A percentile compares a stretch with the other conserved stretches of the same genome.
These are phyloP conservation scores for Pangasius krempfi DNA, from an alignment of 2,797 vertebrate species.

Conservation along the genomic window DNA sequence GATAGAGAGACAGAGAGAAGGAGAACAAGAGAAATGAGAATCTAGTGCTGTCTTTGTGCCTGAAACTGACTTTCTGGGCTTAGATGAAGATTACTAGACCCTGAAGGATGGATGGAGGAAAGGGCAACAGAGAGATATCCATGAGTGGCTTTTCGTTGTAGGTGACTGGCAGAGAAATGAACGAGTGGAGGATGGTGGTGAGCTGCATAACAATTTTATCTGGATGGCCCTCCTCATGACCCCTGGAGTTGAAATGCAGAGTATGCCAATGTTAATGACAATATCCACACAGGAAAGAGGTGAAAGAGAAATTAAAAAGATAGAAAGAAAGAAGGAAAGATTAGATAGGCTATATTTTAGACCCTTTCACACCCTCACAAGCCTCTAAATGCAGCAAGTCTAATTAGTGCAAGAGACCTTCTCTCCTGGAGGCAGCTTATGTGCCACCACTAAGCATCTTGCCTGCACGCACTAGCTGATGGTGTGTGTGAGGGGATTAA, in stretches of 20 bases:
- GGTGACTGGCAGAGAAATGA: not conserved
- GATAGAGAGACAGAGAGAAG: constrained; percentile 28
- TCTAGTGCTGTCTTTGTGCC: constrained; percentile 13
- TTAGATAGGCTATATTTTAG: constrained; percentile 30
- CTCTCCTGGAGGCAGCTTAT: constrained; percentile 71
- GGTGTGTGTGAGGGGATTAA: constrained; percentile 56
- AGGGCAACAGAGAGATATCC: constrained; percentile 38
- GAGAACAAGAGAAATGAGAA: constrained; percentile 27
- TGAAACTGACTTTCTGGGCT: constrained; percentile 36
- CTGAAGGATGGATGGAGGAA: constrained; percentile 42
- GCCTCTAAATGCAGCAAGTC: constrained; percentile 65
- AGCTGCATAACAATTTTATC: constrained; percentile 7
- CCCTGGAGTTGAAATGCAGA: constrained; percentile 18
- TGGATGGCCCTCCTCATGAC: constrained; percentile 22
- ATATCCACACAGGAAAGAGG: constrained; percentile 22
- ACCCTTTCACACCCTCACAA: constrained; percentile 55
- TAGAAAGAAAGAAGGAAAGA: constrained; percentile 51
- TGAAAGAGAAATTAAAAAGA: constrained; percentile 23
- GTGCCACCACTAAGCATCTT: constrained; percentile 67
- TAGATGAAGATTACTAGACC: constrained; percentile 35
- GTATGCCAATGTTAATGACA: constrained; percentile 20
- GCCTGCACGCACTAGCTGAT: constrained; percentile 49
- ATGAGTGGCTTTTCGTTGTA: constrained; percentile 41
- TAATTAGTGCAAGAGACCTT: constrained; percentile 75
- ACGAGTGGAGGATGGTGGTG: not conserved